Conservation (phyloP, 2,888 invertebrate species). For the Lasioglossum marginatum region DNA sequence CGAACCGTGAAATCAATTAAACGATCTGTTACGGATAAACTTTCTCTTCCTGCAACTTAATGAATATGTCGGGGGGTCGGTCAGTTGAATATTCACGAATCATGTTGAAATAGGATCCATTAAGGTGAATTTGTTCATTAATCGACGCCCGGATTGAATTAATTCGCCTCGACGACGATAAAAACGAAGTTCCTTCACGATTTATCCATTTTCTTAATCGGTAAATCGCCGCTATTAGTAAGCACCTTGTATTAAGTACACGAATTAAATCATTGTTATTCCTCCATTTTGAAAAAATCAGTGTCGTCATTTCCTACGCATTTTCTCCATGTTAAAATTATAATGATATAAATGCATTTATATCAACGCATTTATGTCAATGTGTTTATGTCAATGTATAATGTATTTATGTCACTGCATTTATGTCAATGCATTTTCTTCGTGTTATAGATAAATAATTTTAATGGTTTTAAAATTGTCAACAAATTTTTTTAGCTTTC, state of each 20-base stretch:
- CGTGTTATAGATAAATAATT: not conserved
- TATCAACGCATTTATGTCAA: too few species aligned
- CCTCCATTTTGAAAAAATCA: too few species aligned
- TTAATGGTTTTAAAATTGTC: too few species aligned
- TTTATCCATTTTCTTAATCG: not conserved
- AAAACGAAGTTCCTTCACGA: not conserved
- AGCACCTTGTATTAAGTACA: not conserved
- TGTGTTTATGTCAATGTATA: too few species aligned
- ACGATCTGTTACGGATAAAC: slow-evolving; percentile 59
- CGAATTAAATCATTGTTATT: not conserved
- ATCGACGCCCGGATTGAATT: slow-evolving; percentile 8
- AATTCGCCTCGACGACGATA: not conserved
- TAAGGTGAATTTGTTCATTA: slow-evolving; percentile 25
- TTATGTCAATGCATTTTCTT: not conserved
- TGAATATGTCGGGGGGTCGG: slow-evolving; percentile 40
- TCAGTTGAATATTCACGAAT: slow-evolving; percentile 56
- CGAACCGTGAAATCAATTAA: slow-evolving; percentile 64
- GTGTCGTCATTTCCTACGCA: not conserved
- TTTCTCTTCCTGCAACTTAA: slow-evolving; percentile 51
- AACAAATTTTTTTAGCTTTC: too few species aligned
- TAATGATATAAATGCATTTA: too few species aligned
- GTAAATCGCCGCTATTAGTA: not conserved
- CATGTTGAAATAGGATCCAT: slow-evolving; percentile 25
- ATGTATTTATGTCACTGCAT: too few species aligned
- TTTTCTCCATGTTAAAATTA: not conserved